phyloP scores from a whole-genome alignment of 2,888 invertebrate genomes.

The Platerodrilus igneus region DNA sequence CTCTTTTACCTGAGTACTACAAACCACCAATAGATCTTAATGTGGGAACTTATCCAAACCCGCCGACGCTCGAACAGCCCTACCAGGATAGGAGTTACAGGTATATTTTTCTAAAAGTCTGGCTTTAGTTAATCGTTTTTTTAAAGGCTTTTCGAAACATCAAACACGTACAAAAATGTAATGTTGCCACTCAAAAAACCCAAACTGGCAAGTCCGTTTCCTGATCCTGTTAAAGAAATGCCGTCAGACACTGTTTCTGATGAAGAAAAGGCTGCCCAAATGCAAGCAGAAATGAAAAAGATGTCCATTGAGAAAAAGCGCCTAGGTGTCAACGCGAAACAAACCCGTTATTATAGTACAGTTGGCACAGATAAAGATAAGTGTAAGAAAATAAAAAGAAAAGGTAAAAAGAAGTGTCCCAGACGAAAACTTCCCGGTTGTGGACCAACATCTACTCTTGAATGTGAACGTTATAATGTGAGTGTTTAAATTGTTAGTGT shows the following conservation, averaged over 20 bases:
- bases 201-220: slow-evolving; percentile 43
- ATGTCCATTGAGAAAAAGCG: slow-evolving; percentile 3
- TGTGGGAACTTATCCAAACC: slow-evolving; percentile 15
- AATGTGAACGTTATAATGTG: no score
- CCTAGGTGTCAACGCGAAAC: background rate
- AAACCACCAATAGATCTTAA: slow-evolving; percentile 23
- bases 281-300: slow-evolving; percentile 37
- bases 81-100: background rate
- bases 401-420: slow-evolving; percentile 4
- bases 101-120: background rate
- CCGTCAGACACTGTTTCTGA: slow-evolving; percentile 42
- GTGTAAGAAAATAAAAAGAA: slow-evolving; percentile 20
- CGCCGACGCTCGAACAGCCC: no score
- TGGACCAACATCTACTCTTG: no score
- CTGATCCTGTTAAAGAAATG: slow-evolving; percentile 44
- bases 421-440: slow-evolving; percentile 12
- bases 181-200: slow-evolving; percentile 39
- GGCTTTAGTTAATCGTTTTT: background rate
- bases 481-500: no score
- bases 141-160: slow-evolving; percentile 36
- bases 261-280: slow-evolving; percentile 44
- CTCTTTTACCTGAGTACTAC: slow-evolving; percentile 31
- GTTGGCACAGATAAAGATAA: slow-evolving; percentile 3
- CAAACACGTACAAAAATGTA: slow-evolving; percentile 40
- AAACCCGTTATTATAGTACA: slow-evolving; percentile 8